Base-by-base conservation (phyloP, 2,797 vertebrate genomes). In the Numenius phaeopus region DNA sequence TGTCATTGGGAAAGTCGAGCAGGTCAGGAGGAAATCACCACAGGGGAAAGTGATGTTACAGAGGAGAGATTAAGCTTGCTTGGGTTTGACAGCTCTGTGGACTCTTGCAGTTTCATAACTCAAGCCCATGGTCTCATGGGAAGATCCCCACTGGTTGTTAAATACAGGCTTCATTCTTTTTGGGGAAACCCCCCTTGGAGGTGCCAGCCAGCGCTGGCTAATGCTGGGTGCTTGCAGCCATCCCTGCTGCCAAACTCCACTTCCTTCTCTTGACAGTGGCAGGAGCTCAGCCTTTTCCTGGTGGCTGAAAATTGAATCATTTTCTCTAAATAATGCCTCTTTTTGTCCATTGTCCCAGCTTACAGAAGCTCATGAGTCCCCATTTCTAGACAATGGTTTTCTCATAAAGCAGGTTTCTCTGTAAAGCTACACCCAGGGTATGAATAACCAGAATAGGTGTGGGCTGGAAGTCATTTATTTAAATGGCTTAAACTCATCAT, bases 371-470 rank as follows among this genome's bases (percentile, higher is more conserved):
- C 37, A 39, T 5, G 37, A 54, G 44, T 76, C 54, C 64, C 10
- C 55, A 12, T 66, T 82, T 78, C 62, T 54, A 29, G 83, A 92
- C 49, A 59, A 61, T 21, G 19, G 24, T 50, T 79, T 89, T 47
- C 94, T 89, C 58, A n/a, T 73, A 58, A 87, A 76, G 26, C 7
- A 4, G 27, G 27, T 82, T 94, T 82, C 83, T 67, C 59, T 95
- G 55, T 32, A 76, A 84, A 93, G 58, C 62, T 93, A 90, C 92
- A 79, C 88, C 92, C 94, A 79, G 21, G 11, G 30, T 66, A 55
- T 82, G 80, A 96, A 76, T 89, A 89, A 92, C 30, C 83, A 94
- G 73, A 90, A 47, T 44, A 90, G 90, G 94, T 26, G 90, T 92
- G 92, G 81, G 62, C 75, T 87, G 89, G 34, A 94, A 92, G 66